Conservation (phyloP, 2,113 vertebrate genomes). For the Papio anubis region DNA sequence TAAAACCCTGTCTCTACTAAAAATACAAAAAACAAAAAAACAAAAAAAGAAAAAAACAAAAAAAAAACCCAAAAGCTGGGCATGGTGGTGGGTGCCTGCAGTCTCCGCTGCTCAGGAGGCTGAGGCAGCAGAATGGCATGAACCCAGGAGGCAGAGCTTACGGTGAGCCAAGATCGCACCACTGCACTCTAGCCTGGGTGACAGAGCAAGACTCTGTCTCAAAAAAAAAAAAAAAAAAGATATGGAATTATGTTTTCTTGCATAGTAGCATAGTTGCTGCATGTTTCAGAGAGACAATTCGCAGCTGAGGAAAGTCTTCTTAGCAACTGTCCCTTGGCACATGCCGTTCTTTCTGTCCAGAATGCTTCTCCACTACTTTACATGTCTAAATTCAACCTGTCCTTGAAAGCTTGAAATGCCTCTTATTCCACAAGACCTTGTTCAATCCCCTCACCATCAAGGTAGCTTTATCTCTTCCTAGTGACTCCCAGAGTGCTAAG, state of each 20-base stretch:
- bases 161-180: no score
- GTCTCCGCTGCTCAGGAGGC: no score
- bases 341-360: not conserved
- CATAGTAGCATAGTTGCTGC: not conserved
- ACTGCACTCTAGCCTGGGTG: no score
- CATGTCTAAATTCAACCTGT: not conserved
- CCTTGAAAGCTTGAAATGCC: not conserved
- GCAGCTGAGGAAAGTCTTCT: not conserved
- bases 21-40: no score
- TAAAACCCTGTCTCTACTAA: no score
- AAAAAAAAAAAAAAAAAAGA: no score
- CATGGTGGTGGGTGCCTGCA: no score
- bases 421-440: not conserved
- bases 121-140: no score
- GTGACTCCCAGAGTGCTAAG: not conserved
- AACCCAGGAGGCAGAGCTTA: no score
- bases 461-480: not conserved
- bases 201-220: no score
- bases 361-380: not conserved
- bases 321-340: not conserved
- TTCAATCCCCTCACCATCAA: not conserved
- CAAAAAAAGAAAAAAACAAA: fast-evolving
- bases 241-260: not conserved
- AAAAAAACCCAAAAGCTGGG: fast-evolving
- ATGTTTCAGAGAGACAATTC: not conserved